These are phyloP conservation scores for Radopholus similis DNA, from an alignment of 1,140 invertebrate genomes.

Conservation along the genomic window DNA sequence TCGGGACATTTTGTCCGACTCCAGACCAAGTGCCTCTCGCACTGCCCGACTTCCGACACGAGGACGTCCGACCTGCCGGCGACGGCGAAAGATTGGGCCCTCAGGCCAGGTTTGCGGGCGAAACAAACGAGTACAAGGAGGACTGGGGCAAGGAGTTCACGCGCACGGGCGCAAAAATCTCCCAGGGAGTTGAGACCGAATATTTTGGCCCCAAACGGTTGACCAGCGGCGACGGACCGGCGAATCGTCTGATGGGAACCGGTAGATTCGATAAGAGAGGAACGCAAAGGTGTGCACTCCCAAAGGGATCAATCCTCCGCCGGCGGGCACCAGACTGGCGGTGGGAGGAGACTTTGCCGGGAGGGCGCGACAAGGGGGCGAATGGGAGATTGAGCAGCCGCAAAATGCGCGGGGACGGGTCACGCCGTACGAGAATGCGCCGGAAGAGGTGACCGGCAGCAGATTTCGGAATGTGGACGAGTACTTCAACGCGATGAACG, in stretches of 20 bases:
- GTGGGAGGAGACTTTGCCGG: background rate
- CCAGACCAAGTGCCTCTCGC: background rate
- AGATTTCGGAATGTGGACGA: conserved; percentile 22
- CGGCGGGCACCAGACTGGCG: background rate
- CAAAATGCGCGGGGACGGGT: background rate
- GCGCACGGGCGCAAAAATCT: background rate
- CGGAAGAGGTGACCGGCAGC: conserved; percentile 30
- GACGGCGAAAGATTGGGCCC: conserved; percentile 21
- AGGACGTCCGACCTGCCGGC: conserved; percentile 17
- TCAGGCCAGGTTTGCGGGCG: conserved; percentile 21
- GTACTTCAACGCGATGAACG: conserved; percentile 13
- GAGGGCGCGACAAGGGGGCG: background rate
- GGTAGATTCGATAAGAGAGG: background rate
- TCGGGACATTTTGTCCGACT: conserved; percentile 8
- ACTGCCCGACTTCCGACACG: conserved; percentile 11
- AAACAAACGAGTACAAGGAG: conserved; percentile 33
- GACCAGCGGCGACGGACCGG: background rate
- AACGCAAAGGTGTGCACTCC: background rate
- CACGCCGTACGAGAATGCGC: conserved; percentile 8
- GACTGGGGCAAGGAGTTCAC: conserved; percentile 23
- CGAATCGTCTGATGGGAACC: background rate
- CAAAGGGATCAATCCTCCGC: conserved; percentile 8
- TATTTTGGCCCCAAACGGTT: background rate
- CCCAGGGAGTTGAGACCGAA: background rate
- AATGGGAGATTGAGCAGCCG: background rate